Evolutionary conservation across 2,113 vertebrate species (phyloP).

Genomic region (Hiodon alosoides): DNA sequence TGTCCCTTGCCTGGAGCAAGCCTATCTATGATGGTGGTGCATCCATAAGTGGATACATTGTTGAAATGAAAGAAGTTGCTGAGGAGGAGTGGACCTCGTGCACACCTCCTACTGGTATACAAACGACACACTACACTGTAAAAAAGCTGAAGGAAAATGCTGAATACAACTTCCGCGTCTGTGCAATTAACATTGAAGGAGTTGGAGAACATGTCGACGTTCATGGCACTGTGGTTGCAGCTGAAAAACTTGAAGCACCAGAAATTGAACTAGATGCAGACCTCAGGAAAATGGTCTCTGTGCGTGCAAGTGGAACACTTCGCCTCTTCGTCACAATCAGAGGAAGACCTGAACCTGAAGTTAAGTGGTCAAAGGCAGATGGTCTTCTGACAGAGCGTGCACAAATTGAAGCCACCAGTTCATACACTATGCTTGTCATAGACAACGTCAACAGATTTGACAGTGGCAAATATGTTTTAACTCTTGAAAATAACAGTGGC

Average conservation of each 20-base stretch:
- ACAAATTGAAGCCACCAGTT: slow-evolving; percentile 89
- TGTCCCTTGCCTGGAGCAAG: slow-evolving; percentile 86
- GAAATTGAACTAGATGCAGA: slow-evolving; percentile 96
- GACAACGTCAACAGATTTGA: slow-evolving; percentile 96
- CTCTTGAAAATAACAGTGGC: slow-evolving; percentile 88
- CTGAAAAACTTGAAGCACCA: slow-evolving; percentile 85
- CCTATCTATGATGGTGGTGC: slow-evolving; percentile 96
- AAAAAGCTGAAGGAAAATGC: slow-evolving; percentile 89
- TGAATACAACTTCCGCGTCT: slow-evolving; percentile 92
- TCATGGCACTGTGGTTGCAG: slow-evolving; percentile 75
- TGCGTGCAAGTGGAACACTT: slow-evolving; percentile 81
- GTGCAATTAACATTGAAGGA: slow-evolving; percentile 88
- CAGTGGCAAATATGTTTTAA: slow-evolving; percentile 88
- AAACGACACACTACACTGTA: slow-evolving; percentile 79
- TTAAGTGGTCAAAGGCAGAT: slow-evolving; percentile 92
- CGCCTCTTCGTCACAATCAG: slow-evolving; percentile 93
- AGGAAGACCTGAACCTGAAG: slow-evolving; percentile 94
- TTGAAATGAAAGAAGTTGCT: slow-evolving; percentile 80
- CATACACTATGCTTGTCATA: slow-evolving; percentile 93
- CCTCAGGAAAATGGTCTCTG: slow-evolving; percentile 85
- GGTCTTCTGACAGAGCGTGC: slow-evolving; percentile 80
- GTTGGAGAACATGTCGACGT: slow-evolving; percentile 84
- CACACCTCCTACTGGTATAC: slow-evolving; percentile 77
- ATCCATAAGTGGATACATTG: slow-evolving; percentile 78
- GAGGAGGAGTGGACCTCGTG: slow-evolving; percentile 85